Percentiles rank a stretch among this genome's conserved stretches.
Conservation (phyloP, 2,113 vertebrate species). For the Ictalurus punctatus region DNA sequence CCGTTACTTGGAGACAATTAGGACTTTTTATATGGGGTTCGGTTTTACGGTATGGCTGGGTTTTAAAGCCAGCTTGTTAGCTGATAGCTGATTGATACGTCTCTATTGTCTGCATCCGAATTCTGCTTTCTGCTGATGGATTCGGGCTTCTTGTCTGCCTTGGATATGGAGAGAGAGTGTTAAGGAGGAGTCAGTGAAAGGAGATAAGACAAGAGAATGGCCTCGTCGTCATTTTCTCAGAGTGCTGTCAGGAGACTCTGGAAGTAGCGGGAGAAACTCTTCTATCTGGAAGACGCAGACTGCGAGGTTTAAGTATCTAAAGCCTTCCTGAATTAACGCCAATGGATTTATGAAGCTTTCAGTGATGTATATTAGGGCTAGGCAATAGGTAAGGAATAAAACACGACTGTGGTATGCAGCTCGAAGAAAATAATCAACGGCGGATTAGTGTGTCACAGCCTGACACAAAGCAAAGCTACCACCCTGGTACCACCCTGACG, state of each 20-base stretch:
- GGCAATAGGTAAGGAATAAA: background rate
- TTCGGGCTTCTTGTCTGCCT: constrained; percentile 22
- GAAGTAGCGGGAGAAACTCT: constrained; percentile 10
- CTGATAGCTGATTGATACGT: constrained; percentile 17
- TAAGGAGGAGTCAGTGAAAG: constrained; percentile 15
- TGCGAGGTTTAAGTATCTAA: background rate
- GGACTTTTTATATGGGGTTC: background rate
- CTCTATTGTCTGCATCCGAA: constrained; percentile 33
- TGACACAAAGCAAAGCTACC: background rate
- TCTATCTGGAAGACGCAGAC: background rate
- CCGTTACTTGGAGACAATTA: constrained; percentile 1
- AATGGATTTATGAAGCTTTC: background rate
- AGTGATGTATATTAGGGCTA: background rate
- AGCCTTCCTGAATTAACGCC: background rate
- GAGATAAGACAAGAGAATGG: constrained; percentile 23
- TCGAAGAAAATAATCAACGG: background rate
- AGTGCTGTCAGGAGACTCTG: constrained; percentile 28
- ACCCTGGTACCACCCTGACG: background rate
- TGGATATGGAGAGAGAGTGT: background rate
- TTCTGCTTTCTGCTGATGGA: constrained; percentile 37
- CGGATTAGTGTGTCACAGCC: background rate
- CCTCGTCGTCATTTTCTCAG: constrained; percentile 17
- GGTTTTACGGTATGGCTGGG: constrained; percentile 11
- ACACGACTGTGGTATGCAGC: background rate
- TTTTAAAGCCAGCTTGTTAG: constrained; percentile 15